Percentiles rank a stretch among this genome's conserved stretches.
phyloP scores from a whole-genome alignment of 2,113 vertebrate species.

The Chionis minor region DNA sequence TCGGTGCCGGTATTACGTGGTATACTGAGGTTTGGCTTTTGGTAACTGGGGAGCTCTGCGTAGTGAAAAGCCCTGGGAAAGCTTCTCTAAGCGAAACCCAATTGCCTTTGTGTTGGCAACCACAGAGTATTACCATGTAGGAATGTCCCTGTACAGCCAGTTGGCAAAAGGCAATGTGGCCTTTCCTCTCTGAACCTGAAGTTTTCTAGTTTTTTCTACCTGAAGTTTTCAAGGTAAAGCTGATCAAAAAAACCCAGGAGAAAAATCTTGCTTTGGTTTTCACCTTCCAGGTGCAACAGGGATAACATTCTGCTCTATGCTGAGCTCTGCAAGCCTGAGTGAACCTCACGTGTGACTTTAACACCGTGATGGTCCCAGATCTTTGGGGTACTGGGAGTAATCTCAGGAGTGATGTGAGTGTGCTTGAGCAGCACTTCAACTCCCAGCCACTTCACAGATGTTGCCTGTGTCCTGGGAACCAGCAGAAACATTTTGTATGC shows the following conservation, averaged over 20 bases:
- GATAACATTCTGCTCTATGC: not conserved
- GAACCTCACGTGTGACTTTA: not conserved
- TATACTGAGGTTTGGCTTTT: not conserved
- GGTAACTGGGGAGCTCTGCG: not conserved
- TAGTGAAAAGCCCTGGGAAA: not conserved
- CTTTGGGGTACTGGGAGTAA: not conserved
- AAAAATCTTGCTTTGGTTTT: not conserved
- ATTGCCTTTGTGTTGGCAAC: not conserved
- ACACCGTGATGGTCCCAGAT: not conserved
- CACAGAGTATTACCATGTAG: not conserved
- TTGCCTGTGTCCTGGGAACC: not conserved
- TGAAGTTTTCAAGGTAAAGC: not conserved
- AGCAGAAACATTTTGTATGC: not conserved
- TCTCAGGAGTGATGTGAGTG: not conserved
- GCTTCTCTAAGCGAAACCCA: not conserved
- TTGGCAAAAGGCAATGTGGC: not conserved
- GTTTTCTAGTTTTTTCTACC: no score
- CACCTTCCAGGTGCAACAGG: not conserved
- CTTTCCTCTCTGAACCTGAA: not conserved
- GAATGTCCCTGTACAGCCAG: not conserved
- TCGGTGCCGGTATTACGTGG: not conserved
- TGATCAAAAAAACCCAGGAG: not conserved
- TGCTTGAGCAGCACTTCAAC: not conserved
- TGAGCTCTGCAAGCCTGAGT: not conserved
- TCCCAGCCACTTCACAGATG: not conserved